phyloP scores from a whole-genome alignment of 37 sponge, comb jelly and placozoan species.

The Cliona cf. orientalis region DNA sequence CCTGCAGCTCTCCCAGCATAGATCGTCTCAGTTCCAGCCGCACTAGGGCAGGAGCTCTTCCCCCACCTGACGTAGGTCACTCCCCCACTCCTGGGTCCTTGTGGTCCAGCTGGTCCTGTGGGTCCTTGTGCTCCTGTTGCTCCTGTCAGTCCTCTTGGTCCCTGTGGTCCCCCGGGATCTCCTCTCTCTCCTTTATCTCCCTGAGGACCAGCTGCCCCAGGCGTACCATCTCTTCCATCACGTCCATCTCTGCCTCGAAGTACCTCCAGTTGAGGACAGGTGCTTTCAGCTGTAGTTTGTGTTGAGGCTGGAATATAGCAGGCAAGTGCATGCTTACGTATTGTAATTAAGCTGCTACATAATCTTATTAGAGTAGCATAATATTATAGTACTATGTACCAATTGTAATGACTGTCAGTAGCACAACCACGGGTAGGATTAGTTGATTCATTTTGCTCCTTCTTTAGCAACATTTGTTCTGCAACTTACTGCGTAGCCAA shows the following conservation, averaged over 20 bases:
- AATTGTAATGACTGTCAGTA: no score
- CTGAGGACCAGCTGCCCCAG: not conserved
- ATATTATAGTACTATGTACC: no score
- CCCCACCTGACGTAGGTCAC: conserved; percentile 26
- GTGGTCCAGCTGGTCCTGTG: conserved; percentile 18
- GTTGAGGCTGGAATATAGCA: no score
- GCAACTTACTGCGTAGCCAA: no score
- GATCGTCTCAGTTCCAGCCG: conserved; percentile 1
- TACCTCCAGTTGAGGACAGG: no score
- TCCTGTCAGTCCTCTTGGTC: not conserved
- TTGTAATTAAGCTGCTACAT: no score
- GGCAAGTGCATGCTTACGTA: no score
- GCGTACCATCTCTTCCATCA: conserved; percentile 1
- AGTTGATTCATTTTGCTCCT: no score
- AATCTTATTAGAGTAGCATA: no score
- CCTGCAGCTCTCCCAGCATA: conserved; percentile 16
- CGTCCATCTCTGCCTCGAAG: conserved; percentile 21
- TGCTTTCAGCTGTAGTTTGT: no score
- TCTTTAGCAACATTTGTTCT: no score
- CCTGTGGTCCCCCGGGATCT: not conserved
- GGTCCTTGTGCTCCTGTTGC: conserved; percentile 4
- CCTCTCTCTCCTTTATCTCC: conserved; percentile 9
- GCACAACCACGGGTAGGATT: no score
- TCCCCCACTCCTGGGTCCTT: conserved; percentile 33
- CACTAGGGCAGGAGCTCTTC: conserved; percentile 13